Base-by-base conservation (phyloP, 1,140 invertebrate genomes). In the Melipona quadrifasciata region DNA sequence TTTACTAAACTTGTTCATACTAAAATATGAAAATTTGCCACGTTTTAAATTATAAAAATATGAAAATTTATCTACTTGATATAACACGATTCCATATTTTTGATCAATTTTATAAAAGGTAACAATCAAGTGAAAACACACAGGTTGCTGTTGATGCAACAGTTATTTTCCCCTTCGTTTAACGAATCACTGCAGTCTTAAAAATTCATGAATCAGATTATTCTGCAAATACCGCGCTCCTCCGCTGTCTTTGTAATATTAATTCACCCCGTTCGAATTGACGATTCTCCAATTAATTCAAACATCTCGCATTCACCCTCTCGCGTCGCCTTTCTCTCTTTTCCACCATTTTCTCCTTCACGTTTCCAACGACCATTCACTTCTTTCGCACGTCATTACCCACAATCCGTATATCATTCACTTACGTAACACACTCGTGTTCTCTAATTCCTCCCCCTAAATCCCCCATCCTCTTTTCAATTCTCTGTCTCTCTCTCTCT, bases 341-440 rank as follows among this genome's bases (percentile, higher is more conserved):
- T 19, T 21, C 16, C 16, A 24, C 21, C 21, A 39, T 27, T 72
- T 53, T 17, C n/a, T 8, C 2, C 27, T 34, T 47, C 24, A 21
- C 14, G 2, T 11, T n/a, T 27, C 21, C 70, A 51, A 34, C 39
- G 34, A 27, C 51, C 27, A 51, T 14, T 67, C 21, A 3, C 21
- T 11, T 53, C 8, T n/a, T 51, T 24, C 16, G 53, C 53, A 31
- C 21, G 21, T 80, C 65, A 24, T 73, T 72, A 27, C n/a, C 14
- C n/a, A 11, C n/a, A 10, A 31, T 21, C n/a, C 51, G 17, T 53
- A 31, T 51, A 73, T 39, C 51, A 31, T 39, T 47, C 31, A 10
- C 14, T 70, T 71, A 47, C 47, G 76, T 78, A 78, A 78, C 47
- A 78, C 47, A 16, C 5, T 58, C 3, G 71, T 17, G 47, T 53